Base-by-base conservation (phyloP, 2,888 invertebrate genomes). In the Orthonychiurus folsomi region DNA sequence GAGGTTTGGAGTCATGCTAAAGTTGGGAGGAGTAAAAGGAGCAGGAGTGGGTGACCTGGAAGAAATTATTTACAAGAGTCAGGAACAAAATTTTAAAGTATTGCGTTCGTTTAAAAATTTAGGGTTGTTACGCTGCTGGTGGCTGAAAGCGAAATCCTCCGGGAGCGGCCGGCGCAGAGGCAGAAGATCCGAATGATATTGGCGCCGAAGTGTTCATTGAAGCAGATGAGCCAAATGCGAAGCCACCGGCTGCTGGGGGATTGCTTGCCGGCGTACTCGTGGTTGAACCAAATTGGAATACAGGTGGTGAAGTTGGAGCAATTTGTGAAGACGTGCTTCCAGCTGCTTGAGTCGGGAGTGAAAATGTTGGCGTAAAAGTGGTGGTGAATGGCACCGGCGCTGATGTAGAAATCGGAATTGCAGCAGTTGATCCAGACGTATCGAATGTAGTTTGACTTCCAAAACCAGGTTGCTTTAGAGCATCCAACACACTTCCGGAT, bases 401-500 rank as follows among this genome's bases (percentile, higher is more conserved):
- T 37, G 37, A 9, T 15, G 37, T 37, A 37, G 37, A 9, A 15
- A 15, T 37, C 37, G 37, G 37, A 37, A 37, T 9, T 9, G 37
- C 15, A 37, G 15, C 5, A 37, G 5, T 37, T 15, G 37, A 9
- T 37, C 15, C 9, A 5, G 37, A 15, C 15, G 37, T 37, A 9
- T 37, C 9, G 5, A 15, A 15, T 9, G 37, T 37, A 37, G 37
- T 37, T n/a, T n/a, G n/a, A n/a, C n/a, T 24, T 9, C 55, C 24
- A 15, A 20, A 55, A 9, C 55, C 55, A 24, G 55, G 55, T 24
- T 55, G 37, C 37, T 37, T 55, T 25, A 55, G 3, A 12, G 55
- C 55, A 3, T 55, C 55, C 55, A 55, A 55, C 3, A 55, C 20
- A 55, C 55, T 55, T 12, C 24, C 55, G 12, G 55, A 23, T 55